Evolutionary conservation across 2,888 invertebrate genomes (phyloP), one percentile per base, ranked within the genome.

Genomic region (Watsonalla cultraria): DNA sequence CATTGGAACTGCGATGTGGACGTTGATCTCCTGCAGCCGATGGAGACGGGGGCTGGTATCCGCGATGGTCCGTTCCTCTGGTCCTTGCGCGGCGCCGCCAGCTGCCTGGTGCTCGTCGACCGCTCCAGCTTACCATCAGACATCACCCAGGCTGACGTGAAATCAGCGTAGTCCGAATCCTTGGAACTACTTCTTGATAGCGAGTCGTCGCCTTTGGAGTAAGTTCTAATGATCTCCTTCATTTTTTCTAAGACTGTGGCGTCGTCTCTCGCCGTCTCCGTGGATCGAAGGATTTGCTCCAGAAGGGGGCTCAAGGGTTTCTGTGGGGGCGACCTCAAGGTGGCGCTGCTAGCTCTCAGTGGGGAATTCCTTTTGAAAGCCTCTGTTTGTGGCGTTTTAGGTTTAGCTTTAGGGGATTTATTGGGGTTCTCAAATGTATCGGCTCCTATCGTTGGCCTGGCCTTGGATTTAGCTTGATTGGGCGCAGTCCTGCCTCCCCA

Each of bases 61-160:
- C 88, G 78, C 0, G 90, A 90, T 2, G 84, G 64, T 0, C 89
- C 89, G 56, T 80, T 84, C 67, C 86, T 79, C 47, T 81, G 84
- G 57, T 89, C 90, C 68, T 90, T 90, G 60, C 90, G 82, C 1
- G 90, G 90, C 33, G 89, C 84, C 39, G 90, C 86, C 60, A 91
- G 61, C 64, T 91, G 90, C 57, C 90, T 78, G 6, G 90, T 93
- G 57, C 92, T 93, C 46, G 91, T 92, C 13, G 92, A 92, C 52
- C 93, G 82, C 62, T 93, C 93, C 51, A 94, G 78, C 61, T 93
- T 93, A 0, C 94, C 94, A 76, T 94, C 94, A 61, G 93, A 94
- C 84, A 94, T 94, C 37, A 94, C 94, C 94, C 94, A 94, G 9
- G 94, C 94, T 34, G 93, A 92, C 7, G 94, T 94, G 74, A 94